phyloP scores from a whole-genome alignment of 2,797 vertebrate species.

The Falco peregrinus region DNA sequence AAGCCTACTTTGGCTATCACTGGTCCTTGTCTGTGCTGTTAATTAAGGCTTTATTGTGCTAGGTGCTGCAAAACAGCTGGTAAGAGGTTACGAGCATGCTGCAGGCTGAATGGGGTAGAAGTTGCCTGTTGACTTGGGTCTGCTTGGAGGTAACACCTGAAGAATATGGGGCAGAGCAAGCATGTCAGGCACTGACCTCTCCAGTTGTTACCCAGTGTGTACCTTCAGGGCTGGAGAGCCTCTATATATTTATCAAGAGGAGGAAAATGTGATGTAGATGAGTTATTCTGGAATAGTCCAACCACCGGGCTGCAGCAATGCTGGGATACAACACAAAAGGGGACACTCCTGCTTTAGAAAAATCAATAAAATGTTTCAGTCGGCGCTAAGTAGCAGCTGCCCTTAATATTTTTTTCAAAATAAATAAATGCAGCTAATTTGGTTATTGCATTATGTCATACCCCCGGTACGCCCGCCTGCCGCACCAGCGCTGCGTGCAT shows the following conservation, averaged over 20 bases:
- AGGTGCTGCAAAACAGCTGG: neutral
- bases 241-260: neutral
- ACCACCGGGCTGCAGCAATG: neutral
- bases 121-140: neutral
- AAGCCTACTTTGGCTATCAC: neutral
- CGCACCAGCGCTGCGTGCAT: neutral
- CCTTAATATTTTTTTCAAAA: neutral
- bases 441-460: neutral
- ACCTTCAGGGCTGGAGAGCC: neutral
- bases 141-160: neutral
- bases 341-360: neutral
- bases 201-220: neutral
- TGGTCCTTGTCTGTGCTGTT: neutral
- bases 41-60: neutral
- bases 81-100: fast-evolving
- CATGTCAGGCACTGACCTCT: neutral
- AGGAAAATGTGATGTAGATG: neutral
- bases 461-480: neutral
- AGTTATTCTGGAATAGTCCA: neutral
- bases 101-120: neutral
- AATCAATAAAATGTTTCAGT: neutral
- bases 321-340: neutral
- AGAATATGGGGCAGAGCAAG: neutral
- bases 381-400: neutral
- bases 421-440: neutral